Evolutionary conservation across 2,797 vertebrate species (phyloP), one percentile per base, ranked within the genome.

Genomic region (Enteromius argenteus): DNA sequence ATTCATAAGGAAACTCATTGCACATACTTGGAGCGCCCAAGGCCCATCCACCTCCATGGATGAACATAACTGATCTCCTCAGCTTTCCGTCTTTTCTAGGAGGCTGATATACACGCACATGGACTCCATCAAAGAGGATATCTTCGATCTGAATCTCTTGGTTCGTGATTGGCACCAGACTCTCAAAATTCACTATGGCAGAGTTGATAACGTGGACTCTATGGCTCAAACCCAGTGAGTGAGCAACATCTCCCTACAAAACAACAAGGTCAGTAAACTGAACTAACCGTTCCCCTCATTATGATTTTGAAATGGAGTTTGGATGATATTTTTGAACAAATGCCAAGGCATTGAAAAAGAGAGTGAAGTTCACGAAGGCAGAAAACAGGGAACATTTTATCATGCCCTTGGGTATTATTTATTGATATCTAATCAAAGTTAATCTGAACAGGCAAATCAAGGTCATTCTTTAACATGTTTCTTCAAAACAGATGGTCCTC

Each of bases 11-110:
- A 67, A 64, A 21, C 49, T 1, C 0, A 44, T 44, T 71, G 9
- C 39, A 95, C 97, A 84, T 94, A 99, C 98, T 97, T 91, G 92
- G 92, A 51, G 93, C 95, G 75, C 96, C 96, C 53, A 98, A 30
- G 5, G 96, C 95, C 98, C 98, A 99, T 89, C 98, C 98, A 35
- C 98, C 98, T 86, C 98, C 98, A 0, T 98, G 97, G 84, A 97
- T 91, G 79, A 91, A 99, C 90, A 99, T 27, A 60, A 99, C n/a
- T 0, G 96, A 93, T 79, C 96, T 96, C 90, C 92, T 96, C 88
- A 97, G 93, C 0, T 88, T 91, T 66, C 93, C 94, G 72, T 94
- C 91, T 1, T 92, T 93, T 0, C 90, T 90, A 0, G 91, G 89
- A 27, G 96, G 96, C 87, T 97, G 95, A 60, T 96, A 99, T 23